phyloP scores from a whole-genome alignment of 2,113 vertebrate species.

The Cariama cristata region DNA sequence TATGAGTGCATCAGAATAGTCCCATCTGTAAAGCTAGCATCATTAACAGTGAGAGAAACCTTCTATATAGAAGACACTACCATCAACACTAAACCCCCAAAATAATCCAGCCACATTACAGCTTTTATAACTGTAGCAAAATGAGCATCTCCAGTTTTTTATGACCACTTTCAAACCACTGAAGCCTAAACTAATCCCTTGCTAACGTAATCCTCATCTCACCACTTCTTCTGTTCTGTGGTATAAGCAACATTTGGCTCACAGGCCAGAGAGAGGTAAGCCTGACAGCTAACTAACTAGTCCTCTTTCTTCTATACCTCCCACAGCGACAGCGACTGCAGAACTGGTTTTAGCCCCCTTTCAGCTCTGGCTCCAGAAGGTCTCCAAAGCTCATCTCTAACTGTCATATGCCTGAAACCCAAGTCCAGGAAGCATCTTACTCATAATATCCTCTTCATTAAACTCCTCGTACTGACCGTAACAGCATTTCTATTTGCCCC shows the following conservation, averaged over 20 bases:
- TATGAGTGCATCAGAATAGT: not conserved
- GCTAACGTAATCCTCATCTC: not conserved
- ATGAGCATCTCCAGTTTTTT: not conserved
- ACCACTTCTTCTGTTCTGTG: not conserved
- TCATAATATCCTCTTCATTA: not conserved
- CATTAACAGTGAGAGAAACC: not conserved
- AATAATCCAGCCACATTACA: not conserved
- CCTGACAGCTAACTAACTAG: not conserved
- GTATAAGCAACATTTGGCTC: not conserved
- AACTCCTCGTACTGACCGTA: not conserved
- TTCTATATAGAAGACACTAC: not conserved
- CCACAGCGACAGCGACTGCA: not conserved
- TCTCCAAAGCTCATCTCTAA: not conserved
- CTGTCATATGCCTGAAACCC: not conserved
- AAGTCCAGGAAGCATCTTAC: not conserved
- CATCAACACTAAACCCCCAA: not conserved
- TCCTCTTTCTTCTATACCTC: not conserved
- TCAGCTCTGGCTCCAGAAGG: not conserved
- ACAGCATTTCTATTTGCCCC: not conserved
- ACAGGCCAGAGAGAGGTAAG: rapidly evolving
- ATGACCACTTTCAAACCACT: not conserved
- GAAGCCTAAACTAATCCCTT: not conserved
- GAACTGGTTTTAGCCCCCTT: not conserved
- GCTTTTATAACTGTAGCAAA: not conserved
- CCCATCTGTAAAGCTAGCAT: not conserved